phyloP scores from a whole-genome alignment of 2,797 vertebrate species.

The Octomys mimax region DNA sequence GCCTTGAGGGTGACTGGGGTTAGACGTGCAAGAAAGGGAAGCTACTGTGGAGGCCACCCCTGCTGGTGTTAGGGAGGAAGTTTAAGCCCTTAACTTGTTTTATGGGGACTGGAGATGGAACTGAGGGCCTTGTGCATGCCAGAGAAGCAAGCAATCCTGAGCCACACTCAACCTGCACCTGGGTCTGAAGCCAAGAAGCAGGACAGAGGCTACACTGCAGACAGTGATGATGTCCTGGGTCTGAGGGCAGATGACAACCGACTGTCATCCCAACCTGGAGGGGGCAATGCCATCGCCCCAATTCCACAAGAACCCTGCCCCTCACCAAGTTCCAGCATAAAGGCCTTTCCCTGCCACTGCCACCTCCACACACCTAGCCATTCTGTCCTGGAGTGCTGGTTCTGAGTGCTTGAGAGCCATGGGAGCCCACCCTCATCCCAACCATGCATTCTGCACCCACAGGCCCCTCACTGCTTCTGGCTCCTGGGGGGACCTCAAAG shows the following conservation, averaged over 20 bases:
- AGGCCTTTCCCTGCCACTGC: neutral
- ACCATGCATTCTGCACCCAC: neutral
- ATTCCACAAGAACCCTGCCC: neutral
- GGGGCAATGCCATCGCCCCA: neutral
- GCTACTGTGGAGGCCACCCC: neutral
- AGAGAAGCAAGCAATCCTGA: neutral
- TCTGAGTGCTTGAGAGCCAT: neutral
- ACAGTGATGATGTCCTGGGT: no score
- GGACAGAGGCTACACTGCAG: neutral
- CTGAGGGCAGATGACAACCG: neutral
- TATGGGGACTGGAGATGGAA: neutral
- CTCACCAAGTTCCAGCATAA: neutral
- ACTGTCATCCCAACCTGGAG: neutral
- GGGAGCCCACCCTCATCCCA: neutral
- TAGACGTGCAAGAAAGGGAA: neutral
- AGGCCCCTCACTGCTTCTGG: neutral
- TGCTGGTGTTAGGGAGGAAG: neutral
- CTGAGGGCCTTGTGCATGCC: neutral
- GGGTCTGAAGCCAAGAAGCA: neutral
- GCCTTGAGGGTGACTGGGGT: neutral
- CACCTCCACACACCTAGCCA: fast-evolving
- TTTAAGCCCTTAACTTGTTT: neutral
- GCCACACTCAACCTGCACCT: neutral
- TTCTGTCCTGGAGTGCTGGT: neutral
- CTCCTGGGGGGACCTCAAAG: neutral